Percentiles rank a stretch among this genome's conserved stretches.
These are phyloP conservation scores for Damaliscus lunatus DNA, from an alignment of 2,113 vertebrate species.

Conservation along the genomic window DNA sequence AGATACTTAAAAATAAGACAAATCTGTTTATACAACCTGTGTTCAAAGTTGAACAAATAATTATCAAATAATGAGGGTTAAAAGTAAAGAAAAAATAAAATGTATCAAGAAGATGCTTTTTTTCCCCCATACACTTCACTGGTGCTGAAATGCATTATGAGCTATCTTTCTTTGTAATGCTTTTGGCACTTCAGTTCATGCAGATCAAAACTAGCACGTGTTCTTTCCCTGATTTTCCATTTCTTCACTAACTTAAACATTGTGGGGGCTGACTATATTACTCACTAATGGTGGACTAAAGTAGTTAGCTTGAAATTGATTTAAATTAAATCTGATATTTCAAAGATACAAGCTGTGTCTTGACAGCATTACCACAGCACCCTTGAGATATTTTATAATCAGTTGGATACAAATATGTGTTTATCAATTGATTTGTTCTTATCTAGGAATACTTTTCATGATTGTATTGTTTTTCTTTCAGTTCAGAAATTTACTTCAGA, in stretches of 20 bases:
- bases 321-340: constrained; percentile 60
- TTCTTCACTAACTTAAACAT: constrained; percentile 66
- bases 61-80: neutral
- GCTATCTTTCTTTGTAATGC: constrained; percentile 49
- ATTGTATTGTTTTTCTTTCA: constrained; percentile 37
- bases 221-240: constrained; percentile 59
- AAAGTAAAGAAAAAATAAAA: neutral
- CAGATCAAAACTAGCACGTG: constrained; percentile 14
- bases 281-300: constrained; percentile 53
- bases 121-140: neutral
- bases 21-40: neutral
- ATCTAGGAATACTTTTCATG: constrained; percentile 14
- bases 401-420: constrained; percentile 14
- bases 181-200: constrained; percentile 24
- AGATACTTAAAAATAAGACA: neutral
- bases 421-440: constrained; percentile 39
- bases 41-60: neutral
- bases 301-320: constrained; percentile 30
- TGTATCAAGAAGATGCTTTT: neutral
- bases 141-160: neutral
- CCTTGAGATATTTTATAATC: constrained; percentile 43
- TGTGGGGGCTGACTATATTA: constrained; percentile 38
- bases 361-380: constrained; percentile 5
- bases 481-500: constrained; percentile 25
- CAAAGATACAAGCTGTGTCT: constrained; percentile 33